These are phyloP conservation scores for Lordiphosa andalusiaca DNA, from an alignment of 2,888 invertebrate genomes.

Conservation along the genomic window DNA sequence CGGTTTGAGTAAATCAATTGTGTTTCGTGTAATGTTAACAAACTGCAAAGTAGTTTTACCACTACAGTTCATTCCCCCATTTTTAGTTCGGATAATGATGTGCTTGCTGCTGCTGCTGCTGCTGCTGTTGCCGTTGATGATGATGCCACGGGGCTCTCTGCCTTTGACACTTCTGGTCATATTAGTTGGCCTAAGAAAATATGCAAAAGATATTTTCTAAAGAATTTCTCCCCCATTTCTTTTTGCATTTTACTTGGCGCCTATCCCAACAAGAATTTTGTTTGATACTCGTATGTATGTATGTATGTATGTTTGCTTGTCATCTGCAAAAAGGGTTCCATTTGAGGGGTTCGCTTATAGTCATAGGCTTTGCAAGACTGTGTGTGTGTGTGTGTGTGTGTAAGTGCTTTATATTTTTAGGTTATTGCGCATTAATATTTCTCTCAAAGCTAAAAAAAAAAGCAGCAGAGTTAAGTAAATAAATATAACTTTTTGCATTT, in stretches of 20 bases:
- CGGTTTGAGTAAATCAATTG: constrained; percentile 68
- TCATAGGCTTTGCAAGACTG: background rate
- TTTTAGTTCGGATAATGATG: constrained; percentile 18
- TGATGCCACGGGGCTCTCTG: constrained; percentile 27
- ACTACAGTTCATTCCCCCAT: constrained; percentile 66
- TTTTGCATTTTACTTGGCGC: constrained; percentile 40
- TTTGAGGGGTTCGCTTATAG: constrained; percentile 33
- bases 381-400: constrained; percentile 8
- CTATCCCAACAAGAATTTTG: constrained; percentile 57
- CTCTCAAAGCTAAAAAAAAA: constrained; percentile 2
- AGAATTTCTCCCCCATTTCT: constrained; percentile 23
- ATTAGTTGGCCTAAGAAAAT: constrained; percentile 46
- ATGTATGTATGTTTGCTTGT: constrained; percentile 18
- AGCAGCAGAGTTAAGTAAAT: background rate
- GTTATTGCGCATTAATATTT: constrained; percentile 49
- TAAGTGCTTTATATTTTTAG: constrained; percentile 43
- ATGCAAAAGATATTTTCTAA: constrained; percentile 30
- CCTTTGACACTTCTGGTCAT: constrained; percentile 66
- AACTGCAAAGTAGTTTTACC: constrained; percentile 60
- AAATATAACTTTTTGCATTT: background rate
- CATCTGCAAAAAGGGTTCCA: constrained; percentile 23
- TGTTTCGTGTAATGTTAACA: constrained; percentile 41
- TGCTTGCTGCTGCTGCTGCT: constrained; percentile 19
- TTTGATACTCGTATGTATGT: constrained; percentile 30
- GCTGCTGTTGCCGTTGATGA: constrained; percentile 12